Conservation (phyloP, 2,797 vertebrate species). For the Hydrolagus colliei region DNA sequence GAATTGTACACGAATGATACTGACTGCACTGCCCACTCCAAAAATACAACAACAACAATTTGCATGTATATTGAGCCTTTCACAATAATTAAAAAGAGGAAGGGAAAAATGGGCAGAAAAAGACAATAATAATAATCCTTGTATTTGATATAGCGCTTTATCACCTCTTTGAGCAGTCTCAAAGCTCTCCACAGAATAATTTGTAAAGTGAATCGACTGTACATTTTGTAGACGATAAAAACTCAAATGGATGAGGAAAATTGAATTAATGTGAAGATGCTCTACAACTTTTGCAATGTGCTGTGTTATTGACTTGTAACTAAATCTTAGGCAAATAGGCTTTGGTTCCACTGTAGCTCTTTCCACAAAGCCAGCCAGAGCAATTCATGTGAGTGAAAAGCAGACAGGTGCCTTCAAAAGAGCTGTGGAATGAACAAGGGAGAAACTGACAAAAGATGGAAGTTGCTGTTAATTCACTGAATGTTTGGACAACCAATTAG, state of each 20-base stretch:
- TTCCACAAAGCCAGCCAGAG: constrained; percentile 11
- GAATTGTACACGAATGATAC: background rate
- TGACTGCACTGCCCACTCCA: background rate
- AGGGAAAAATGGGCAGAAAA: too few species aligned
- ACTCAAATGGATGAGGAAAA: too few species aligned
- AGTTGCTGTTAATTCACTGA: constrained; percentile 24
- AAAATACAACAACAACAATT: background rate
- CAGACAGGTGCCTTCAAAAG: constrained; percentile 28
- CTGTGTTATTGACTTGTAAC: background rate
- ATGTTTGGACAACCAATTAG: constrained; percentile 30
- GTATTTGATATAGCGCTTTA: too few species aligned
- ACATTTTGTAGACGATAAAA: too few species aligned
- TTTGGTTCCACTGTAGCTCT: constrained; percentile 6
- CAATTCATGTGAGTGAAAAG: constrained; percentile 18
- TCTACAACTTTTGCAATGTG: too few species aligned
- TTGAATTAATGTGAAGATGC: too few species aligned
- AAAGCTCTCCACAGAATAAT: too few species aligned
- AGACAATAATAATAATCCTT: too few species aligned
- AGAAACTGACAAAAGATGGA: constrained; percentile 28
- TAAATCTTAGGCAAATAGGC: constrained; percentile 8
- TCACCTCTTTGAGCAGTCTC: too few species aligned
- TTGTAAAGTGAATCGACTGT: too few species aligned
- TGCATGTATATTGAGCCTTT: too few species aligned
- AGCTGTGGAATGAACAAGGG: constrained; percentile 8
- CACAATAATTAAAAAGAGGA: too few species aligned